phyloP scores from a whole-genome alignment of 2,113 vertebrate species.

The Halcyon senegalensis region DNA sequence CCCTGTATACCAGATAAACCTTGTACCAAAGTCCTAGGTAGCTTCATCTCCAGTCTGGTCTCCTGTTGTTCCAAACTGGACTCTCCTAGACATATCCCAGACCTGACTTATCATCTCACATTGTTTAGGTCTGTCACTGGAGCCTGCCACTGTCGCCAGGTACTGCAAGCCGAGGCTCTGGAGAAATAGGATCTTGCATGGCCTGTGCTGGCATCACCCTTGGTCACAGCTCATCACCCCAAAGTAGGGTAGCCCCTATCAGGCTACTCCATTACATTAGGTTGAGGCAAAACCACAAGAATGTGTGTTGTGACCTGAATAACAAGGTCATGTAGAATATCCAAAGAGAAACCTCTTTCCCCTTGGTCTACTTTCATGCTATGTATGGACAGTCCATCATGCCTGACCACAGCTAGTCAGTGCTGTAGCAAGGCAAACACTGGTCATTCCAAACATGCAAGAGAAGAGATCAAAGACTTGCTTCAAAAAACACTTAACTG shows the following conservation, averaged over 20 bases:
- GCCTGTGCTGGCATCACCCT: neutral
- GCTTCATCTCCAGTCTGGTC: neutral
- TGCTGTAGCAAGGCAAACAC: neutral
- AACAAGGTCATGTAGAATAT: neutral
- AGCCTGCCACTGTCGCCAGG: neutral
- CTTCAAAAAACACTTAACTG: neutral
- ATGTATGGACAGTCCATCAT: neutral
- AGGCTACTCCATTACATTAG: neutral
- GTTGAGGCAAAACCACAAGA: neutral
- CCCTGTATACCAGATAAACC: neutral
- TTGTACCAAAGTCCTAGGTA: neutral
- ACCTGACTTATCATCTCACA: neutral
- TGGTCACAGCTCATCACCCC: neutral
- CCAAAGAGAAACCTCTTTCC: neutral
- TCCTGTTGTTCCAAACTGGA: neutral
- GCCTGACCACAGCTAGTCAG: neutral
- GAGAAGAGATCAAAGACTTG: neutral
- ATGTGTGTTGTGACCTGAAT: neutral
- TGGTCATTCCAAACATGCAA: neutral
- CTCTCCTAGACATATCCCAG: neutral
- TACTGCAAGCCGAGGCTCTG: neutral
- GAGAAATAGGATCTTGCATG: neutral
- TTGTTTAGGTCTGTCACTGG: neutral
- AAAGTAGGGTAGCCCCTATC: rapidly evolving
- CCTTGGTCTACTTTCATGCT: neutral